Evolutionary conservation across 2,113 vertebrate genomes (phyloP).

Genomic region (Tetraodon nigroviridis): DNA sequence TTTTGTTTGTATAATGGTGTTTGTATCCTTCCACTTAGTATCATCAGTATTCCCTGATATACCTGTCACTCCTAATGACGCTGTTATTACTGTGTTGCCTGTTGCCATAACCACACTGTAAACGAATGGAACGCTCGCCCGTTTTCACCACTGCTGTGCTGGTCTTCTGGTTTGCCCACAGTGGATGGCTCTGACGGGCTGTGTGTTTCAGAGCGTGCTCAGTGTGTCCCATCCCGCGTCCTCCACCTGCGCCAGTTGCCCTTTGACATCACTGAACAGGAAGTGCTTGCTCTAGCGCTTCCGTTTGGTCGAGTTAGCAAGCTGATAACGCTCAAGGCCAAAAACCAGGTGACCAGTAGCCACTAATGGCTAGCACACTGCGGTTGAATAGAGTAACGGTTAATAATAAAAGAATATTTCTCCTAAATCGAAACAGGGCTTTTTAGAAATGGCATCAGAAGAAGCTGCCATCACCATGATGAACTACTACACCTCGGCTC

Average conservation of each 20-base stretch:
- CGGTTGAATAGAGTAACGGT: no score
- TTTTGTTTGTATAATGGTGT: no score
- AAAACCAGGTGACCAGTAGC: constrained; percentile 38
- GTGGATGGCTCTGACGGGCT: constrained; percentile 50
- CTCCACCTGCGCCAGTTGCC: constrained; percentile 55
- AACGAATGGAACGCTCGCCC: no score
- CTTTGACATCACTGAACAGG: constrained; percentile 49
- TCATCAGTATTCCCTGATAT: no score
- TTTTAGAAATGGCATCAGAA: constrained; percentile 56
- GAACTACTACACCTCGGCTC: constrained; percentile 53
- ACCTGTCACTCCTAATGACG: no score
- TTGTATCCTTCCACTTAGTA: no score
- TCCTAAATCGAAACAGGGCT: constrained; percentile 16
- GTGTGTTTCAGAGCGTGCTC: constrained; percentile 53
- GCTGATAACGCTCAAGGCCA: constrained; percentile 38
- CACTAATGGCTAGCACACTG: not conserved
- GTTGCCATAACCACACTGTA: no score
- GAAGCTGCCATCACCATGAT: constrained; percentile 52
- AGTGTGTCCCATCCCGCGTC: constrained; percentile 43
- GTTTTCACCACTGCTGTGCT: not conserved
- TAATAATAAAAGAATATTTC: no score
- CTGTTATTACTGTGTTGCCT: no score
- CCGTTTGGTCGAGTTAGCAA: constrained; percentile 49
- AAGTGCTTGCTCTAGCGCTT: constrained; percentile 45
- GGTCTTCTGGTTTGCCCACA: constrained; percentile 6